Evolutionary conservation across 2,113 vertebrate species (phyloP).

Genomic region (Cottus gobio): DNA sequence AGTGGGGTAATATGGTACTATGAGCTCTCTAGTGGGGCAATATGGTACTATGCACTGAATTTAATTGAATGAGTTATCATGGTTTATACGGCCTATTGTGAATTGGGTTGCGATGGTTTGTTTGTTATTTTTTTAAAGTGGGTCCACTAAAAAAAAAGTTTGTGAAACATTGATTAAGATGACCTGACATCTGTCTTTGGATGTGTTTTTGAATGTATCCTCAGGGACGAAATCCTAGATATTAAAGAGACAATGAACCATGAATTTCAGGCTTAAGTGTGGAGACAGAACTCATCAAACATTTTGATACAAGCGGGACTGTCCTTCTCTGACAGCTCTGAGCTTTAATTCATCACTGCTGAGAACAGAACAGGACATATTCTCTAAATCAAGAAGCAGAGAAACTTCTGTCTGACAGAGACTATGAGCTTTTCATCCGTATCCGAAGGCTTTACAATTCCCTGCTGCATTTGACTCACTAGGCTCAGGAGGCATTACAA

Average conservation of each 20-base stretch:
- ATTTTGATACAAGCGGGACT: neutral
- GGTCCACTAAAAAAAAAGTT: too few relatives aligned
- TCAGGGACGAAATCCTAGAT: neutral
- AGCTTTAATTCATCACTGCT: constrained; percentile 1
- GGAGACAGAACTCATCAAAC: constrained; percentile 23
- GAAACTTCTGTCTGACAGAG: constrained; percentile 25
- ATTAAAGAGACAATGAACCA: neutral
- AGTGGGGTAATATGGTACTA: too few relatives aligned
- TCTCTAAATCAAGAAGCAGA: constrained; percentile 17
- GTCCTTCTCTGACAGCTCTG: neutral
- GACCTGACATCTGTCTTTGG: neutral
- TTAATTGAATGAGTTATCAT: too few relatives aligned
- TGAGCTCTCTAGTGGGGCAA: too few relatives aligned
- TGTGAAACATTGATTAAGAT: neutral
- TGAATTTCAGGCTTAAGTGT: too few relatives aligned
- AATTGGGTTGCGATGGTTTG: too few relatives aligned
- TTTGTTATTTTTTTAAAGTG: too few relatives aligned
- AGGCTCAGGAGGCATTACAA: constrained; percentile 51
- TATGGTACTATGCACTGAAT: too few relatives aligned
- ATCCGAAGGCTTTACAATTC: constrained; percentile 19
- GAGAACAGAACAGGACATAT: constrained; percentile 16
- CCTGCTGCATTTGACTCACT: constrained; percentile 39
- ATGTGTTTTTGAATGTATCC: neutral
- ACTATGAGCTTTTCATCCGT: constrained; percentile 33
- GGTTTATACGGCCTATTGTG: too few relatives aligned